phyloP scores from a whole-genome alignment of 2,113 vertebrate species.

The Noturus placidus region DNA sequence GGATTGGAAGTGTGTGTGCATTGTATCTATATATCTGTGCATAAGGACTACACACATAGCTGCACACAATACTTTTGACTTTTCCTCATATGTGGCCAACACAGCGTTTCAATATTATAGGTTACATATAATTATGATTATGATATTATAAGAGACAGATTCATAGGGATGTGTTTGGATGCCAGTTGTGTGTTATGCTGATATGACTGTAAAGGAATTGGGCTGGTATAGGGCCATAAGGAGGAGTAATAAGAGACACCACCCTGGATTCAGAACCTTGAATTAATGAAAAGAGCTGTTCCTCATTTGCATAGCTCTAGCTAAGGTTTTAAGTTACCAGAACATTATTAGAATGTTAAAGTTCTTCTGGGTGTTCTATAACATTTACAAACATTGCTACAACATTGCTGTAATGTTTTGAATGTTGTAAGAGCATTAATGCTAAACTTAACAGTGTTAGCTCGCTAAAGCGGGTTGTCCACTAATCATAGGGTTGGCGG shows the following conservation, averaged over 20 bases:
- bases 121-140: conserved; percentile 32
- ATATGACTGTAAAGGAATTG: background rate
- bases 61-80: background rate
- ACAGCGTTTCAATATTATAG: conserved; percentile 9
- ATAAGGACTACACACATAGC: background rate
- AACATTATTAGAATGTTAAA: background rate
- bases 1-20: conserved; percentile 17
- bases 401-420: background rate
- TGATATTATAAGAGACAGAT: conserved; percentile 3
- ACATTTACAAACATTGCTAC: background rate
- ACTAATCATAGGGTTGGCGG: too few relatives aligned
- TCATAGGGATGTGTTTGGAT: conserved; percentile 7
- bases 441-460: background rate
- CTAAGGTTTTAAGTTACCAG: background rate
- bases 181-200: conserved; percentile 1
- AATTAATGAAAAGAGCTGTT: background rate
- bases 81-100: background rate
- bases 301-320: background rate
- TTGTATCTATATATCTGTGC: conserved; percentile 37
- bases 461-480: too few relatives aligned
- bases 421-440: background rate
- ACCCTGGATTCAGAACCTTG: background rate
- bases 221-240: background rate
- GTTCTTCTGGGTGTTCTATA: background rate
- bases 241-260: background rate